These are phyloP conservation scores for Schrankia costaestrigalis DNA, from an alignment of 2,888 invertebrate species.

Conservation along the genomic window DNA sequence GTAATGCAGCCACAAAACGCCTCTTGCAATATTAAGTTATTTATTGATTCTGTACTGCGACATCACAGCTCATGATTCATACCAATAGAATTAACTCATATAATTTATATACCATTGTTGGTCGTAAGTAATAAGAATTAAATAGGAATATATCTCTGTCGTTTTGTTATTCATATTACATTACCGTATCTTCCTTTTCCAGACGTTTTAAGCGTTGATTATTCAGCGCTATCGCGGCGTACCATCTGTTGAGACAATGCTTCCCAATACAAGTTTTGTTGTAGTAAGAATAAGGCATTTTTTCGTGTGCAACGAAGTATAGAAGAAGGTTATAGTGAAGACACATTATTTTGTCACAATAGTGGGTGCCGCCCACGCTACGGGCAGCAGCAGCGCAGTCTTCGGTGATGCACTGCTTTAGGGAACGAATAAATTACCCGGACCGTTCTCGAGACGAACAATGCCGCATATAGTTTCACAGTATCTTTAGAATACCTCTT, in stretches of 20 bases:
- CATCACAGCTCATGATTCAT: constrained; percentile 41
- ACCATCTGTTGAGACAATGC: constrained; percentile 61
- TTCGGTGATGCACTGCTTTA: constrained; percentile 77
- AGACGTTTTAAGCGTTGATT: constrained; percentile 81
- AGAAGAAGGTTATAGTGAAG: constrained; percentile 66
- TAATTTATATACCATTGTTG: constrained; percentile 69
- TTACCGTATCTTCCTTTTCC: constrained; percentile 80
- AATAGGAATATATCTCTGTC: constrained; percentile 76
- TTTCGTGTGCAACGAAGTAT: constrained; percentile 42
- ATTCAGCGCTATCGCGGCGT: constrained; percentile 74
- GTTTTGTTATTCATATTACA: constrained; percentile 80
- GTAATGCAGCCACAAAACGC: constrained; percentile 13
- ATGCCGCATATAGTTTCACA: constrained; percentile 58
- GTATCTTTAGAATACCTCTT: constrained; percentile 55
- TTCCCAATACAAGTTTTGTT: constrained; percentile 44
- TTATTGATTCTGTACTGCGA: constrained; percentile 26
- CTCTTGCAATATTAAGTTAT: constrained; percentile 18
- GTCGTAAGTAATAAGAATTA: constrained; percentile 71
- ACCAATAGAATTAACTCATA: constrained; percentile 44
- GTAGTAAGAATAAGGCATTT: constrained; percentile 47
- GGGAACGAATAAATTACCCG: constrained; percentile 76
- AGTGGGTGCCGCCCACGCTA: constrained; percentile 75
- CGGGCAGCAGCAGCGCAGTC: constrained; percentile 64
- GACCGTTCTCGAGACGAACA: constrained; percentile 56
- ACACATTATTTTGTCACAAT: constrained; percentile 80